Conservation (phyloP, 1,140 invertebrate genomes). For the Drosophila sechellia region DNA sequence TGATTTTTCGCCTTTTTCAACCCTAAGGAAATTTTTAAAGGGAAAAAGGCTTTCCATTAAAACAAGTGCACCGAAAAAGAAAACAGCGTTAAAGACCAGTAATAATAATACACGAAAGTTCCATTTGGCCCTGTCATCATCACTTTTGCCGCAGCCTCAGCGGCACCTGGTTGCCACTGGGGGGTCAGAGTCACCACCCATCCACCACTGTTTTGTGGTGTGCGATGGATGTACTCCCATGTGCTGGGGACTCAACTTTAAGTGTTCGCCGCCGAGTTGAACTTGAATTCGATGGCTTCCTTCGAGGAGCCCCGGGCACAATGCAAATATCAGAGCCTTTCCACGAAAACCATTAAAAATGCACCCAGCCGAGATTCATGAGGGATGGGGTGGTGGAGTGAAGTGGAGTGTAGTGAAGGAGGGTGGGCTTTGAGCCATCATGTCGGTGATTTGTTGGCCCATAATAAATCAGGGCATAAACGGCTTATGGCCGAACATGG, state of each 20-base stretch:
- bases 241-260: constrained; percentile 23
- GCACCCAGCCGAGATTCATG: constrained; percentile 9
- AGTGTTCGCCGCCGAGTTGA: constrained; percentile 32
- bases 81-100: constrained; percentile 30
- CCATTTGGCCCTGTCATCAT: constrained; percentile 71
- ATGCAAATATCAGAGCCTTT: constrained; percentile 39
- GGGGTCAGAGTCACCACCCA: too few relatives aligned
- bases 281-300: constrained; percentile 28
- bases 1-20: constrained; percentile 10
- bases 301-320: constrained; percentile 4
- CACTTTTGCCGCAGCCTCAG: constrained; percentile 37
- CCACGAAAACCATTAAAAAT: constrained; percentile 46
- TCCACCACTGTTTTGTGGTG: not conserved
- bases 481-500: constrained; percentile 58
- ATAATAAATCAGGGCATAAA: constrained; percentile 72
- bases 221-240: not conserved
- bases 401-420: not conserved
- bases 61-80: constrained; percentile 12
- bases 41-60: constrained; percentile 25
- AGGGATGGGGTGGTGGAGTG: too few relatives aligned
- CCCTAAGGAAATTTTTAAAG: not conserved
- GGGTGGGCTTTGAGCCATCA: constrained; percentile 18
- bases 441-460: constrained; percentile 59
- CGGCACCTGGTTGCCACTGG: constrained; percentile 8
- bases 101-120: constrained; percentile 69